phyloP scores from a whole-genome alignment of 2,797 vertebrate species.

The Salarias fasciatus region DNA sequence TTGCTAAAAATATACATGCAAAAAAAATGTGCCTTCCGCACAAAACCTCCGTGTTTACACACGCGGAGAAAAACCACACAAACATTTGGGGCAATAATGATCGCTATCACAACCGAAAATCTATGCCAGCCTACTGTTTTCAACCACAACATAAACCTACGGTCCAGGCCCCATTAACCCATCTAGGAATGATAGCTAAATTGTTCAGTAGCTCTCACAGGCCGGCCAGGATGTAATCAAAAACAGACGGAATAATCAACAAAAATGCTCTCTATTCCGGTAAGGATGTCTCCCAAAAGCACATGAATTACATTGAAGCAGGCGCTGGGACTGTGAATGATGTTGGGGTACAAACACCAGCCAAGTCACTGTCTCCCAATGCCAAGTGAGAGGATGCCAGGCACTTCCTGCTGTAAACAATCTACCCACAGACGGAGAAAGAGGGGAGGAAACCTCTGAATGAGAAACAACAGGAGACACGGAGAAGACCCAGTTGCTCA shows the following conservation, averaged over 20 bases:
- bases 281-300: slow-evolving; percentile 80
- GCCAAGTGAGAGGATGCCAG: slow-evolving; percentile 80
- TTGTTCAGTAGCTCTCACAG: slow-evolving; percentile 55
- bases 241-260: slow-evolving; percentile 81
- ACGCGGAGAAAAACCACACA: slow-evolving; percentile 18
- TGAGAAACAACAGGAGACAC: slow-evolving; percentile 72
- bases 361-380: slow-evolving; percentile 75
- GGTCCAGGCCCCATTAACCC: slow-evolving; percentile 63
- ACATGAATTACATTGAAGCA: slow-evolving; percentile 77
- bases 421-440: slow-evolving; percentile 71
- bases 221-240: slow-evolving; percentile 77
- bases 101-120: slow-evolving; percentile 48
- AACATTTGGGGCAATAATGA: slow-evolving; percentile 36
- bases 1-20: slow-evolving; percentile 7
- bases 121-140: slow-evolving; percentile 63
- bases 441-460: slow-evolving; percentile 74
- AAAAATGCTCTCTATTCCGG: slow-evolving; percentile 76
- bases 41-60: slow-evolving; percentile 8
- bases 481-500: slow-evolving; percentile 75
- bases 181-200: slow-evolving; percentile 71
- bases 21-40: background rate
- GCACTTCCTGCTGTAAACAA: slow-evolving; percentile 77
- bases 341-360: slow-evolving; percentile 72
- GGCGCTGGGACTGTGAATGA: slow-evolving; percentile 76
- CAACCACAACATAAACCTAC: slow-evolving; percentile 55